A percentile compares a stretch with the other conserved stretches of the same genome.
Evolutionary conservation across 2,888 invertebrate species (phyloP).

Genomic region (Eupithecia exiguata): DNA sequence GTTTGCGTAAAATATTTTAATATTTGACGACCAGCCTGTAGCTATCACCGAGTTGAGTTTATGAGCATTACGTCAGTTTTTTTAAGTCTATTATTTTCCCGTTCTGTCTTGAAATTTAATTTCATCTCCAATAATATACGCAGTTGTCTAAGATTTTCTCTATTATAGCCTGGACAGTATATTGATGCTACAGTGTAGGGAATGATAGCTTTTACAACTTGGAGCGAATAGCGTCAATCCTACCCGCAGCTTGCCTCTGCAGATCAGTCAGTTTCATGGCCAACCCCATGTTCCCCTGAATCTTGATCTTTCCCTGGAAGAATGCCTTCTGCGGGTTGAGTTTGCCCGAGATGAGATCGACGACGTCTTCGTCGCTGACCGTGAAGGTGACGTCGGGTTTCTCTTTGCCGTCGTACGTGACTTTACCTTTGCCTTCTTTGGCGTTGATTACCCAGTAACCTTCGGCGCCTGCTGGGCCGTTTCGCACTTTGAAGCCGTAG

Average conservation of each 20-base stretch:
- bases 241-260: conserved; percentile 88
- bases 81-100: too few relatives aligned
- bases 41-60: too few relatives aligned
- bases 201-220: conserved; percentile 85
- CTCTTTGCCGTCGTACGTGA: conserved; percentile 90
- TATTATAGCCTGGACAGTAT: neutral
- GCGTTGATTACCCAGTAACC: conserved; percentile 97
- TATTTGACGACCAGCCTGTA: neutral
- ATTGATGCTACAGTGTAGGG: neutral
- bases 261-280: conserved; percentile 96
- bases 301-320: conserved; percentile 97
- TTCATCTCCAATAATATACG: neutral
- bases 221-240: conserved; percentile 89
- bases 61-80: too few relatives aligned
- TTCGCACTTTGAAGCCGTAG: conserved; percentile 95
- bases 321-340: conserved; percentile 98
- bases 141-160: neutral
- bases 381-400: conserved; percentile 96
- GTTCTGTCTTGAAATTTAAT: neutral
- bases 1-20: neutral
- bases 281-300: conserved; percentile 98
- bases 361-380: conserved; percentile 94
- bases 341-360: conserved; percentile 94
- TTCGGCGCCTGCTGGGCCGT: conserved; percentile 90
- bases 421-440: conserved; percentile 94